Conservation (phyloP, 2,797 vertebrate genomes). For the Graptemys geographica region DNA sequence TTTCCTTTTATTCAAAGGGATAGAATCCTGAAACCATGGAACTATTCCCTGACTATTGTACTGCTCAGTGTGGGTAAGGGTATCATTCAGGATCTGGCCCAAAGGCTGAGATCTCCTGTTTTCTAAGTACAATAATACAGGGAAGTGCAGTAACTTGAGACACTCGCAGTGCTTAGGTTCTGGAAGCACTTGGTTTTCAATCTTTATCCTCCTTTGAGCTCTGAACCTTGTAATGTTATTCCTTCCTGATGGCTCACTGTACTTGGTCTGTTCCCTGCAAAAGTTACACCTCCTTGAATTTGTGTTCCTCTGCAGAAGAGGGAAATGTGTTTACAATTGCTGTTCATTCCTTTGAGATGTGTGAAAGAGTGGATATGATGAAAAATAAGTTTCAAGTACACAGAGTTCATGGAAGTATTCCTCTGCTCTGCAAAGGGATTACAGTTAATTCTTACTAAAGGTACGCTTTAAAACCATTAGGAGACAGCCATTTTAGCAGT, state of each 20-base stretch:
- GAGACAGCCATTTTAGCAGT: slow-evolving; percentile 87
- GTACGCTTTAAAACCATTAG: slow-evolving; percentile 88
- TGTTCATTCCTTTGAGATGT: slow-evolving; percentile 11
- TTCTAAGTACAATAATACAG: not conserved
- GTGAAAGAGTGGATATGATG: slow-evolving; percentile 64
- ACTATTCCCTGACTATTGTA: not conserved
- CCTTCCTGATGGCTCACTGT: not conserved
- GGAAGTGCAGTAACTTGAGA: not conserved
- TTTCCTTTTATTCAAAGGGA: not conserved
- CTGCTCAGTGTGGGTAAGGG: not conserved
- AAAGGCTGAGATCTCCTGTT: not conserved
- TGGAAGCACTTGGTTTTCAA: not conserved
- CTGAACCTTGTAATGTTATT: not conserved
- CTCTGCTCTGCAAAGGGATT: slow-evolving; percentile 59
- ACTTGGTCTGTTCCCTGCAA: not conserved
- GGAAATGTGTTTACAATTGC: not conserved
- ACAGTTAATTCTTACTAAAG: slow-evolving; percentile 81
- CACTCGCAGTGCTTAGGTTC: not conserved
- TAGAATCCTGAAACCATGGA: not conserved
- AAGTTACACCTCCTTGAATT: not conserved
- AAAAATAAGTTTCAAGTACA: slow-evolving; percentile 75
- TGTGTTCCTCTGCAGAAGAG: slow-evolving; percentile 1
- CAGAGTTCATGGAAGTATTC: slow-evolving; percentile 72
- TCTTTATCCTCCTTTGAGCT: not conserved
- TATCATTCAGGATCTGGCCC: not conserved